Base-by-base conservation (phyloP, 2,888 invertebrate genomes). In the Graphium colonna region DNA sequence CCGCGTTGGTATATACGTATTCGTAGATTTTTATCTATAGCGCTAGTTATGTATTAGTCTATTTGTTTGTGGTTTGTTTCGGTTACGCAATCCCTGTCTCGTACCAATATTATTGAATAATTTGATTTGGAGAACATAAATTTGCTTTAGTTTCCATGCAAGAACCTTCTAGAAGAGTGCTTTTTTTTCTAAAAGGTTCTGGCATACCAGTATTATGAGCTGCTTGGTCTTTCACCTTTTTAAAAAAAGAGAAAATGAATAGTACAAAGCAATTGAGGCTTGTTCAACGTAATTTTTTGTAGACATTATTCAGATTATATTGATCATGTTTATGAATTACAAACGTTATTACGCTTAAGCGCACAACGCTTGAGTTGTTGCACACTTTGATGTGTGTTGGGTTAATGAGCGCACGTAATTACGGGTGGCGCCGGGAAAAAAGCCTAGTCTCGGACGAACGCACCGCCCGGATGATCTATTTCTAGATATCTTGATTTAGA, bases 351-450 rank as follows among this genome's bases (percentile, higher is more conserved):
- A 31, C n/a, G 36, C 21, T 5, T 12, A 36, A 36, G n/a, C 12
- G 12, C 36, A n/a, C 36, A 12, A 3, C 36, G 36, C 36, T 12
- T 17, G 16, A 51, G 45, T 45, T 51, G 13, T 17, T 40, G 41
- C 9, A 9, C 36, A 39, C 43, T 41, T 47, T 42, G 41, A 39
- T 26, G 44, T 39, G 33, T 41, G 18, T 15, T 16, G 15, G n/a
- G 28, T 31, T 54, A 49, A 54, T 54, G 44, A 54, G 49, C 39
- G 18, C 9, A 26, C 26, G 49, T 45, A 54, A 54, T 54, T 54
- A 42, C 69, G 63, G 73, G 71, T 72, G 72, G 69, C 69, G 71
- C 69, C 69, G 67, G 60, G 63, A 69, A 72, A 80, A 82, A 82
- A 82, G 74, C 61, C 36, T 54, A 70, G 65, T 69, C 67, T 71